Evolutionary conservation across 2,797 vertebrate species (phyloP), one percentile per base, ranked within the genome.

Genomic region (Microcaecilia unicolor): DNA sequence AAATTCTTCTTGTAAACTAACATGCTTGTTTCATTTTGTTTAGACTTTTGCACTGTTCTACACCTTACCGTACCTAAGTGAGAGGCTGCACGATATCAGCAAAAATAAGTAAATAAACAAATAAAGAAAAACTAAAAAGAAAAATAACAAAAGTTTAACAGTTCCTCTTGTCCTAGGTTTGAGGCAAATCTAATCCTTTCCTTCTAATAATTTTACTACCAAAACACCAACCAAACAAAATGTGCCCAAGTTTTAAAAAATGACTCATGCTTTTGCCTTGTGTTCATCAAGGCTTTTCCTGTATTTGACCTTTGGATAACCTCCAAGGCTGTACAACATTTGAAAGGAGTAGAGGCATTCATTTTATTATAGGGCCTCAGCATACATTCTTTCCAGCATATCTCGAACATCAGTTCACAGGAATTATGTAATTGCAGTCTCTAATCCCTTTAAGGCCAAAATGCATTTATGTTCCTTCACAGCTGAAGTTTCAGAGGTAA

Each of bases 381-480:
- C 30, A 23, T 39, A 40, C 82, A 86, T 90, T 91, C 84, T 78
- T 88, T 78, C 52, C 60, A 57, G 67, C 65, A 83, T 89, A 88
- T 91, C 88, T 72, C 78, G 70, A 77, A 85, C 84, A 91, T 93
- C 88, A 85, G 83, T 90, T 86, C 86, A 93, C 87, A 85, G 85
- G 85, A 92, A 88, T 89, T 84, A 91, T 91, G 89, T 93, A 93
- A 93, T 92, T 90, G 86, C 87, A 80, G 85, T 75, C 86, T 89
- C 85, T 87, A 87, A 91, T 91, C 88, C 89, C 75, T 74, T 72
- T 74, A 72, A 76, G 71, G 69, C 65, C 71, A 72, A 74, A 74
- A 72, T 37, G 61, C 67, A 69, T 70, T 73, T 72, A 37, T 87
- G 87, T 83, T 80, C 80, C 80, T 86, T 83, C 85, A 56, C 86